These are phyloP conservation scores for Caenorhabditis panamensis DNA, from an alignment of 2,888 invertebrate species.

Conservation along the genomic window DNA sequence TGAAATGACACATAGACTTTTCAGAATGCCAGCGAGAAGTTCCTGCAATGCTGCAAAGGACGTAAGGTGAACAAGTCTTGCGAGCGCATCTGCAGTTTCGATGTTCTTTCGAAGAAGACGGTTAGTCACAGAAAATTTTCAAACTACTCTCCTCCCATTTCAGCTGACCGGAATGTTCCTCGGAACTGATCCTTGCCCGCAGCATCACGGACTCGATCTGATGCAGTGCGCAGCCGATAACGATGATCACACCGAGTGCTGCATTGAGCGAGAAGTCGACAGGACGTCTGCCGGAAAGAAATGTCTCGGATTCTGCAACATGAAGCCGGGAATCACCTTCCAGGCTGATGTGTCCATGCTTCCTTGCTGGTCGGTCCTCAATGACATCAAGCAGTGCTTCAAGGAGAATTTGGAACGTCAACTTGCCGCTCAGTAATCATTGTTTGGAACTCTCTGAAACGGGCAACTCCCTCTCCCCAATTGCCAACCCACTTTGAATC, in stretches of 20 bases:
- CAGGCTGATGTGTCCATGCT: slow-evolving; percentile 77
- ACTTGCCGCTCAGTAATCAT: slow-evolving; percentile 38
- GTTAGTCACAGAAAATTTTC: slow-evolving; percentile 54
- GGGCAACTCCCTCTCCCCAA: slow-evolving; percentile 1
- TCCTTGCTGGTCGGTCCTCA: slow-evolving; percentile 79
- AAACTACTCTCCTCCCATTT: slow-evolving; percentile 19
- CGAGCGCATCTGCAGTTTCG: slow-evolving; percentile 78
- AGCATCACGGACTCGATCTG: slow-evolving; percentile 74
- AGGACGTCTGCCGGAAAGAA: slow-evolving; percentile 77
- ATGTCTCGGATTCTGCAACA: slow-evolving; percentile 79
- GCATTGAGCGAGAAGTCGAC: slow-evolving; percentile 68
- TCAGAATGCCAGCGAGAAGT: slow-evolving; percentile 72
- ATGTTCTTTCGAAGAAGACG: slow-evolving; percentile 77
- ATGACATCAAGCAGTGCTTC: slow-evolving; percentile 78
- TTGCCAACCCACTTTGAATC: slow-evolving; percentile 43
- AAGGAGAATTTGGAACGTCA: slow-evolving; percentile 71
- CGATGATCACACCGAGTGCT: slow-evolving; percentile 76
- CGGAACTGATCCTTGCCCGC: slow-evolving; percentile 79
- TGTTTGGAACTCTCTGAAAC: slow-evolving; percentile 8
- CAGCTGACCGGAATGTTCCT: slow-evolving; percentile 79
- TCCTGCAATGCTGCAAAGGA: slow-evolving; percentile 75
- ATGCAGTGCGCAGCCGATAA: slow-evolving; percentile 78
- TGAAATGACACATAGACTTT: neutral
- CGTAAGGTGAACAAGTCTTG: slow-evolving; percentile 74
- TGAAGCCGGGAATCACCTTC: slow-evolving; percentile 79